Conservation (phyloP, 2,797 vertebrate genomes). For the Etheostoma perlongum region DNA sequence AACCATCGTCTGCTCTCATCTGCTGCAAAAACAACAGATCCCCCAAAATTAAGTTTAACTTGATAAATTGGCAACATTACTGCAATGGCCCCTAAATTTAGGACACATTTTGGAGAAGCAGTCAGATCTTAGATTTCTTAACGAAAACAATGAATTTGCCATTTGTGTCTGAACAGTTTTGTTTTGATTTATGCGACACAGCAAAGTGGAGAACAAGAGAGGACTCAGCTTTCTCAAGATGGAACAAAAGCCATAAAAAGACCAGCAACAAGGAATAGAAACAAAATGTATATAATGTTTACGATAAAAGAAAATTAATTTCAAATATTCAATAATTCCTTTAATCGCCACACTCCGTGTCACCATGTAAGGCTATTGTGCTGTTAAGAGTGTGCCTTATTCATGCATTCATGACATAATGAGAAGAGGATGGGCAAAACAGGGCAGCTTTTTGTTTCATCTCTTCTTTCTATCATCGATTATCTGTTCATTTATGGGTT, state of each 20-base stretch:
- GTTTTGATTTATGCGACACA: slow-evolving; percentile 6
- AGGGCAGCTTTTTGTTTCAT: slow-evolving; percentile 3
- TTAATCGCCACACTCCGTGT: background rate
- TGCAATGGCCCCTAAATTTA: slow-evolving; percentile 23
- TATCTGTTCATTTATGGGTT: slow-evolving; percentile 9
- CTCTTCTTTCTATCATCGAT: background rate
- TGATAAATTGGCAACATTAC: slow-evolving; percentile 30
- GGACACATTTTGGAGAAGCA: slow-evolving; percentile 18
- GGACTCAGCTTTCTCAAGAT: slow-evolving; percentile 3
- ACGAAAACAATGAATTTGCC: slow-evolving; percentile 30
- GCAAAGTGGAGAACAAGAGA: background rate
- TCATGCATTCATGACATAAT: background rate
- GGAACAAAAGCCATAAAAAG: background rate
- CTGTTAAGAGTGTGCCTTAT: background rate
- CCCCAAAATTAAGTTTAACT: slow-evolving; percentile 26
- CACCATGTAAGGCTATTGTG: too few species aligned
- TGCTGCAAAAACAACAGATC: slow-evolving; percentile 52
- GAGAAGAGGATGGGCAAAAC: slow-evolving; percentile 1
- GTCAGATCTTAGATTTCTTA: slow-evolving; percentile 26
- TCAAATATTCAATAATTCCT: background rate
- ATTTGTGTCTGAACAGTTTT: slow-evolving; percentile 34
- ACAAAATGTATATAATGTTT: background rate
- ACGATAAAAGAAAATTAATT: too few species aligned
- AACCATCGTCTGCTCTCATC: slow-evolving; percentile 32
- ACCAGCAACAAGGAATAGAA: background rate